A percentile compares a stretch with the other conserved stretches of the same genome.
These are phyloP conservation scores for Platycercus adscitus DNA, from an alignment of 2,113 vertebrate genomes.

Conservation along the genomic window DNA sequence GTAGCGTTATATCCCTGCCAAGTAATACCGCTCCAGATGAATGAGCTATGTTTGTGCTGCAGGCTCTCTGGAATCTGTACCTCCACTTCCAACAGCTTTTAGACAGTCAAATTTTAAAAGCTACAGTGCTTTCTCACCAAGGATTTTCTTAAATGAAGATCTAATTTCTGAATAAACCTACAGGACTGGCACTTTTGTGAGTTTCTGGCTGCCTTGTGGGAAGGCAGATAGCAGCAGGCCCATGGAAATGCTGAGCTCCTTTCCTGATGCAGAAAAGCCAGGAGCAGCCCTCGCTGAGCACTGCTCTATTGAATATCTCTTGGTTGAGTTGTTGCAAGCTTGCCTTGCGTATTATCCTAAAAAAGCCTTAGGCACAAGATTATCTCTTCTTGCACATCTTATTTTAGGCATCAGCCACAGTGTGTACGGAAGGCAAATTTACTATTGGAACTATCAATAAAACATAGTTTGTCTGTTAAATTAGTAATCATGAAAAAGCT, in stretches of 20 bases:
- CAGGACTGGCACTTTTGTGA: not conserved
- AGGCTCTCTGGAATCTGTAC: not conserved
- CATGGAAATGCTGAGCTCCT: not conserved
- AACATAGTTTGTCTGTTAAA: constrained; percentile 78
- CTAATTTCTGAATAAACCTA: not conserved
- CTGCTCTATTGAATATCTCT: not conserved
- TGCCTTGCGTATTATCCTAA: not conserved
- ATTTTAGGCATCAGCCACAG: constrained; percentile 48
- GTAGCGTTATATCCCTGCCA: not conserved
- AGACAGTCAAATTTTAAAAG: not conserved
- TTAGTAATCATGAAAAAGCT: constrained; percentile 68
- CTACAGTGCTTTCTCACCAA: not conserved
- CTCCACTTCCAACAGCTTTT: not conserved
- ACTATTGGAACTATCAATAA: constrained; percentile 78
- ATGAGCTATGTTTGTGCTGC: not conserved
- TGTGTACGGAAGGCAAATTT: constrained; percentile 64
- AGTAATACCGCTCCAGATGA: not conserved
- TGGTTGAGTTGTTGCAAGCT: constrained; percentile 22
- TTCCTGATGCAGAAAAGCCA: not conserved
- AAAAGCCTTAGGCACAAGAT: constrained; percentile 50
- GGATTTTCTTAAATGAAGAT: not conserved
- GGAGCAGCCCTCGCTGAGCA: not conserved
- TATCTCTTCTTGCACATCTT: constrained; percentile 51
- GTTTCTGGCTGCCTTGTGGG: not conserved
- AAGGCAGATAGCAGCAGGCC: not conserved